Evolutionary conservation across 2,113 vertebrate species (phyloP), one percentile per base, ranked within the genome.

Genomic region (Oryzias melastigma): DNA sequence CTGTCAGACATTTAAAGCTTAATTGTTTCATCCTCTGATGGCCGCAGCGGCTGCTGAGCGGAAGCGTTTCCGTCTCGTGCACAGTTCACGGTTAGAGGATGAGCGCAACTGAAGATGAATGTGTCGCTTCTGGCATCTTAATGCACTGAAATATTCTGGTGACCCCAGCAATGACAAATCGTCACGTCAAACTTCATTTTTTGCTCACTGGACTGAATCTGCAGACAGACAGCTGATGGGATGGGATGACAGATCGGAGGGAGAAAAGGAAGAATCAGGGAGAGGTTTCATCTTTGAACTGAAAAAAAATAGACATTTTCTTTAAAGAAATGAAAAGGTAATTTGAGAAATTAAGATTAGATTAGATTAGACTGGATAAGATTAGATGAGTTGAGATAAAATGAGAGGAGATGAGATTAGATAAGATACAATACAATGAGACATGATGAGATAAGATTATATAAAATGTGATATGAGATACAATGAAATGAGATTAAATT

Each of bases 71-170:
- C 54, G 44, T 68, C 52, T 52, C 17, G 41, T 44, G 24, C 48
- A 49, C 58, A 14, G 58, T 55, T 58, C 67, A 52, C 29, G 17
- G 35, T 42, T 47, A 47, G 46, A 52, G 49, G 64, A 81, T 71
- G 63, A 68, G 72, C 20, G 53, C 62, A 58, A 41, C 48, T 49
- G 70, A 73, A 52, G 43, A 75, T 65, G 22, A 68, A 70, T 75
- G 50, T 68, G 57, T 78, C 52, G 68, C 76, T 73, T 68, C 59
- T 46, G 65, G 78, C 68, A 61, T 41, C 58, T 20, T 40, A 17
- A 69, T n/a, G 43, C 51, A 58, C 48, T 55, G 65, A 77, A 78
- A 75, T 71, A 75, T 73, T 62, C 64, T 77, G 41, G 58, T 65
- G 54, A 62, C 53, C 52, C 29, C 27, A 64, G 45, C 61, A 42